Base-by-base conservation (phyloP, 2,888 invertebrate genomes). In the Coremacera marginata region DNA sequence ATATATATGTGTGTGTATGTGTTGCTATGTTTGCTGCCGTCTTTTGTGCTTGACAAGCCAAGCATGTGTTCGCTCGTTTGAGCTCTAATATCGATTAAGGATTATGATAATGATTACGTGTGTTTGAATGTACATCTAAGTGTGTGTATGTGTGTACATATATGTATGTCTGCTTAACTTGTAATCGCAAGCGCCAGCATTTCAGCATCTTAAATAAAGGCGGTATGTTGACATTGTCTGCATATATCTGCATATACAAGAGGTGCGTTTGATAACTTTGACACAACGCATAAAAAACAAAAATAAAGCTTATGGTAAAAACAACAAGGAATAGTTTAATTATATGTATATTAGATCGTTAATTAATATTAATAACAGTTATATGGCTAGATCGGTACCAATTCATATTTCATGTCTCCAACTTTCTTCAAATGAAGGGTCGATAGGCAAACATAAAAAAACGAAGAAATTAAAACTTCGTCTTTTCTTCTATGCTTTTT, bases 91-190 rank as follows among this genome's bases (percentile, higher is more conserved):
- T 87, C 88, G 88, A 87, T 88, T 87, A 85, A 85, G 86, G 88
- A 87, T 87, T 88, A 88, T 86, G 85, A 86, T 87, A 87, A 87
- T 87, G 87, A 88, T 85, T 86, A 86, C n/a, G n/a, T 88, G 84
- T 51, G 25, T 11, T 31, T 44, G 60, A 22, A 5, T 34, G 27
- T 63, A 22, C 8, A 27, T 60, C 25, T 65, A 34, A 4, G n/a
- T 34, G 37, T 65, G 9, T 34, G 19, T 7, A 16, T 16, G 34
- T 16, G 19, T 11, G 25, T 60, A 22, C 7, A 22, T 60, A 5
- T 34, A 14, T 37, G 22, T 22, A 9, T 37, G 9, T 16, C 22
- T 37, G 44, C 44, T 67, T 68, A 16, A 25, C 25, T 25, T 51
- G 68, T 51, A 68, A 68, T 68, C 68, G 51, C n/a, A 16, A 22